Evolutionary conservation across 2,797 vertebrate species (phyloP), one percentile per base, ranked within the genome.

Genomic region (Peromyscus aztecus): DNA sequence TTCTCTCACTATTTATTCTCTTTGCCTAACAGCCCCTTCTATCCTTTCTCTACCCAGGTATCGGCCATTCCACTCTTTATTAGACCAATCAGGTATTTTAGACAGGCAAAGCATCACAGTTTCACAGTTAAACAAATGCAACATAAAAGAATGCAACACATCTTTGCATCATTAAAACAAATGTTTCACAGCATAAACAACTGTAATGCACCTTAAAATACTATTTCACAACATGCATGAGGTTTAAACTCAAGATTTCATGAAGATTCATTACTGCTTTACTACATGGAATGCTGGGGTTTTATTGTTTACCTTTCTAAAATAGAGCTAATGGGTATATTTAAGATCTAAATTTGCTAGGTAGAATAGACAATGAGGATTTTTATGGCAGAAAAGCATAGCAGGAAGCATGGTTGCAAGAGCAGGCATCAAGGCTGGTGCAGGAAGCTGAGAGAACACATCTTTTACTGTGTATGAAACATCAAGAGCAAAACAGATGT

Each of bases 271-370:
- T 78, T 76, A 69, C 57, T 7, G 6, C 4, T 43, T 96, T 49
- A 37, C 2, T 5, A 21, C 10, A 6, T 23, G 2, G 4, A 27
- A 75, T 34, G 4, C 71, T 17, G 0, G 4, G 63, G 7, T 80
- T 29, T 34, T 4, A 12, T 65, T 29, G 6, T 23, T 2, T 24
- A 46, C 11, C 17, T 3, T 11, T 34, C 16, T 63, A 9, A n/a
- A 0, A 0, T 23, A 4, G 7, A 80, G 29, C 2, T 27, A 57
- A 14, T 29, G 19, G 19, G 12, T 55, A 34, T 6, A 6, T 19
- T 90, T 83, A 81, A 71, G 23, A 23, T 59, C 34, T 40, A n/a
- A 14, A 55, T 85, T 63, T 73, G 6, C 24, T 84, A 10, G 12
- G 43, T 37, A 57, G 40, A 76, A 3, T 52, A 40, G 27, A 46